These are phyloP conservation scores for Temnothorax unifasciatus DNA, from an alignment of 2,888 invertebrate genomes.

Conservation along the genomic window DNA sequence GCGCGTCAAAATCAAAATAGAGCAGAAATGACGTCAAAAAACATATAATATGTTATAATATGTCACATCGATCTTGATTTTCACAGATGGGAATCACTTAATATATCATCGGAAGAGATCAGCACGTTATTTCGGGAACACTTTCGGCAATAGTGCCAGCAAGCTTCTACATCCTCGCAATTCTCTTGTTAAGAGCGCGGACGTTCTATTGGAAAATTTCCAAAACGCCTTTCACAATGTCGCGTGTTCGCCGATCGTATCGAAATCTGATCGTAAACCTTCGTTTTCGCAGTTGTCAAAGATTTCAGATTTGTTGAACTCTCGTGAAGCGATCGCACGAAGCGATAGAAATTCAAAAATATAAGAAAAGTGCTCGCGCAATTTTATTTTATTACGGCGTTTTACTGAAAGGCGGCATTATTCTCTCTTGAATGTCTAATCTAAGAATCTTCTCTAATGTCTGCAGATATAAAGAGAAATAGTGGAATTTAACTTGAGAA, in stretches of 20 bases:
- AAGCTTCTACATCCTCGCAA: constrained; percentile 12
- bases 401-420: not conserved
- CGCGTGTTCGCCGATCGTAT: constrained; percentile 37
- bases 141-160: constrained; percentile 28
- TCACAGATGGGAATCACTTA: constrained; percentile 3
- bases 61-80: constrained; percentile 7
- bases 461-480: constrained; percentile 3
- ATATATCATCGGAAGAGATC: constrained; percentile 24
- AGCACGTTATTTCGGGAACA: constrained; percentile 31
- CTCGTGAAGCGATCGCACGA: not conserved
- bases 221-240: constrained; percentile 39
- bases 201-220: constrained; percentile 36
- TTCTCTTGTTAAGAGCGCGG: constrained; percentile 2
- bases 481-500: constrained; percentile 13
- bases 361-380: not conserved
- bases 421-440: not conserved
- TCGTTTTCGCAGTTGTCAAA: constrained; percentile 18
- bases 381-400: not conserved
- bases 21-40: constrained; percentile 20
- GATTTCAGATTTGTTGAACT: constrained; percentile 9
- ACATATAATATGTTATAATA: not conserved
- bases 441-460: not conserved
- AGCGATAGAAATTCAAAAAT: not conserved
- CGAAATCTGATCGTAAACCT: constrained; percentile 51
- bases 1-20: constrained; percentile 2